Conservation (phyloP, 1,140 invertebrate species). For the Danaus plexippus region DNA sequence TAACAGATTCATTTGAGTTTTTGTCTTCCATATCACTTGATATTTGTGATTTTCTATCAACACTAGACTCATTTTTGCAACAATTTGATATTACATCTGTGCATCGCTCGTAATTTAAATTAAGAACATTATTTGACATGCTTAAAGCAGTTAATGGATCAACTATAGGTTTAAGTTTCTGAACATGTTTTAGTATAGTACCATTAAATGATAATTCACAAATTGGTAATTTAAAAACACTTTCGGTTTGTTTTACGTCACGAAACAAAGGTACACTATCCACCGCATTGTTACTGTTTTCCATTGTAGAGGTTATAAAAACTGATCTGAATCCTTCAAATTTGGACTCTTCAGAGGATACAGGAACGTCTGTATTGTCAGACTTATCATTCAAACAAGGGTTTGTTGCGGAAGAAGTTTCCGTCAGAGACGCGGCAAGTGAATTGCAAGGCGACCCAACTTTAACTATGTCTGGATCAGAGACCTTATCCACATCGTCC, state of each 20-base stretch:
- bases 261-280: conserved; percentile 58
- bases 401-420: conserved; percentile 41
- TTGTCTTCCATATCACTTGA: conserved; percentile 27
- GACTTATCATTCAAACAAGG: conserved; percentile 48
- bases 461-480: conserved; percentile 37
- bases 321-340: conserved; percentile 41
- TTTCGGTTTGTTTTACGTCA: conserved; percentile 41
- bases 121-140: conserved; percentile 30
- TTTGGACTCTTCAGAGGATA: conserved; percentile 54
- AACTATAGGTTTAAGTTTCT: conserved; percentile 62
- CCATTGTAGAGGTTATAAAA: conserved; percentile 65
- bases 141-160: conserved; percentile 55
- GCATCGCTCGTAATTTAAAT: conserved; percentile 26
- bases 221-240: conserved; percentile 63
- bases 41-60: conserved; percentile 10
- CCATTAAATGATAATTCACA: conserved; percentile 67
- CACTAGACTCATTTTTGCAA: conserved; percentile 2
- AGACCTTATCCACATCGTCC: conserved; percentile 36
- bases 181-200: conserved; percentile 60
- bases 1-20: conserved; percentile 27
- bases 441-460: conserved; percentile 34
- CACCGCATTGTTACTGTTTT: conserved; percentile 69
- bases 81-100: conserved; percentile 14
- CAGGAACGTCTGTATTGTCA: conserved; percentile 34
- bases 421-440: conserved; percentile 34